Base-by-base conservation (phyloP, 2,888 invertebrate genomes). In the Sphecodes monilicornis region DNA sequence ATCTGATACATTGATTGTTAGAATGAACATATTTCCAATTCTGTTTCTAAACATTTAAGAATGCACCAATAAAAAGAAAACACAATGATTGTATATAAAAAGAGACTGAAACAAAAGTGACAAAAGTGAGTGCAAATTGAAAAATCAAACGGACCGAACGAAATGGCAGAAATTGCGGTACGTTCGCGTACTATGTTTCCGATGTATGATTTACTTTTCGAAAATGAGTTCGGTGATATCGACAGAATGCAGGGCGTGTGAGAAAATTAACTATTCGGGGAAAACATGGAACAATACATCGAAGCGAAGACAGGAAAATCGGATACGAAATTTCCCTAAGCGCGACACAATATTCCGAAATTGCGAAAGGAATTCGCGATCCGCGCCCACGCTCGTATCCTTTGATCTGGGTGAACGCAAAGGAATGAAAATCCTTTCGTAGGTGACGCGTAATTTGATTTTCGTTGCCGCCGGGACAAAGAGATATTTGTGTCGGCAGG, bases 401-500 rank as follows among this genome's bases (percentile, higher is more conserved):
- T 85, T 80, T 85, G 84, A 84, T 66, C 71, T 73, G 50, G 64
- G 54, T 41, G 72, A 79, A 50, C 75, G 73, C 39, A 36, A 71
- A 79, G 70, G 72, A 75, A 73, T 64, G 69, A 60, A 76, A 77
- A 80, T 72, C 73, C 73, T 79, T 79, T 74, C 64, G 70, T 69
- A 46, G 79, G 74, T 46, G 80, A 80, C 50, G 26, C 54, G 75
- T 84, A 85, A 84, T 84, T 84, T 71, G 74, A 85, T 85, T 84
- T 77, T 80, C 71, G 41, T 46, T 69, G 39, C 29, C 57, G 18
- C 39, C 41, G 36, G 54, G 74, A 76, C 74, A 80, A 85, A 77
- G 79, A 79, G 57, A 69, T 71, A 57, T 72, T 74, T 36, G 68
- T 18, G 13, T 36, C 60, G 39, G 18, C 13, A 29, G 32, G 50